Conservation (phyloP, 2,797 vertebrate species). For the Allobates femoralis region DNA sequence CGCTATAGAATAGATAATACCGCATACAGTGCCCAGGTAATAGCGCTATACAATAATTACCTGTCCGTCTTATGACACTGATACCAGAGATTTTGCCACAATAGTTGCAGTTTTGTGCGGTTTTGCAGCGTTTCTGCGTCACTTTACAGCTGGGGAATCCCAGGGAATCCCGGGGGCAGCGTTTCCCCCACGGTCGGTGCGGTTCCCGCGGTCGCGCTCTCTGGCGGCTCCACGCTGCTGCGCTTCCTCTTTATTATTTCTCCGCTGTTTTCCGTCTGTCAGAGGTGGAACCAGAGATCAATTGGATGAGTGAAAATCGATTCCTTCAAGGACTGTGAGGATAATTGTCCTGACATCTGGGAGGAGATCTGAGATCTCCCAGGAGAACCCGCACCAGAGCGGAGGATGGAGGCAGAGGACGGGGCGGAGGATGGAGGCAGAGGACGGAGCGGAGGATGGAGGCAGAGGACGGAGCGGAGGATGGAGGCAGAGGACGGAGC, state of each 20-base stretch:
- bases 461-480: too few relatives aligned
- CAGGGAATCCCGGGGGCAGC: not conserved
- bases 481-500: too few relatives aligned
- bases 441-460: too few relatives aligned
- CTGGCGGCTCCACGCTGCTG: not conserved
- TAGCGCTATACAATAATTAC: too few relatives aligned
- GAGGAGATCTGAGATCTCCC: not conserved
- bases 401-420: not conserved
- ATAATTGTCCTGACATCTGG: slow-evolving; percentile 50
- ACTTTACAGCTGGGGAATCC: not conserved
- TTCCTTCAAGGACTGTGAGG: slow-evolving; percentile 17
- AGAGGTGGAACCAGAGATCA: slow-evolving; percentile 36
- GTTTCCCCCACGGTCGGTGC: not conserved
- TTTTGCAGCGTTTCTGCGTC: not conserved
- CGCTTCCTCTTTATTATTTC: not conserved
- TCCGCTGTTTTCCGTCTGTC: not conserved
- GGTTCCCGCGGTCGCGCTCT: not conserved
- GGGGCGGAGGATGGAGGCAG: too few relatives aligned
- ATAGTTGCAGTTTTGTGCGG: not conserved
- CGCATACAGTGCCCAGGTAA: too few relatives aligned
- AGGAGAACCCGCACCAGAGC: not conserved
- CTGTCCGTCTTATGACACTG: not conserved
- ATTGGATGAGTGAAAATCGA: slow-evolving; percentile 50
- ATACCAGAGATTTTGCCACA: not conserved
- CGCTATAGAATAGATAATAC: too few relatives aligned